Evolutionary conservation across 2,888 invertebrate genomes (phyloP).

Genomic region (Pyralis farinalis): DNA sequence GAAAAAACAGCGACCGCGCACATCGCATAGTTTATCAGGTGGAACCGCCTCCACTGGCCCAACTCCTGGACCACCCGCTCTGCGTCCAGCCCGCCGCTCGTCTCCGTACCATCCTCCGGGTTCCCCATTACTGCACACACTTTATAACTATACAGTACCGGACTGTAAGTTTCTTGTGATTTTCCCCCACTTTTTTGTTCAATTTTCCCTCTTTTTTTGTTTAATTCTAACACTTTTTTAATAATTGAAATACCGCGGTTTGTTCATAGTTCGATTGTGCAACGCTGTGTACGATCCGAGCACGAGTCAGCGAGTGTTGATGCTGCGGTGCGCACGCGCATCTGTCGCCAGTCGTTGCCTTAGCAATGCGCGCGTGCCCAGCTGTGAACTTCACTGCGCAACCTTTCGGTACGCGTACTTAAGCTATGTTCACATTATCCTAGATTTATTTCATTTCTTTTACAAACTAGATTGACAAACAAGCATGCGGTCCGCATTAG

Average conservation of each 20-base stretch:
- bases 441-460: too few relatives aligned
- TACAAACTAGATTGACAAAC: too few relatives aligned
- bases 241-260: too few relatives aligned
- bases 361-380: neutral
- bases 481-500: too few relatives aligned
- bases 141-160: too few relatives aligned
- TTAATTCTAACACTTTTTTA: too few relatives aligned
- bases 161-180: too few relatives aligned
- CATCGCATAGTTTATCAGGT: conserved; percentile 49
- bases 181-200: too few relatives aligned
- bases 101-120: neutral
- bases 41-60: conserved; percentile 59
- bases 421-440: too few relatives aligned
- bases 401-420: too few relatives aligned
- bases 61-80: conserved; percentile 62
- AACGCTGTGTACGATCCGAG: neutral
- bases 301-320: neutral
- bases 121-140: conserved; percentile 4
- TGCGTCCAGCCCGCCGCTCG: conserved; percentile 37
- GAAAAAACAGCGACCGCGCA: conserved; percentile 24
- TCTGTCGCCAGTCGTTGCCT: neutral
- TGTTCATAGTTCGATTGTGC: neutral
- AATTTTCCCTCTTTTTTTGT: too few relatives aligned
- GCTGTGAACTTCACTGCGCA: neutral
- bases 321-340: neutral